Evolutionary conservation across 2,113 vertebrate genomes (phyloP).

Genomic region (Colistium nudipinnis): DNA sequence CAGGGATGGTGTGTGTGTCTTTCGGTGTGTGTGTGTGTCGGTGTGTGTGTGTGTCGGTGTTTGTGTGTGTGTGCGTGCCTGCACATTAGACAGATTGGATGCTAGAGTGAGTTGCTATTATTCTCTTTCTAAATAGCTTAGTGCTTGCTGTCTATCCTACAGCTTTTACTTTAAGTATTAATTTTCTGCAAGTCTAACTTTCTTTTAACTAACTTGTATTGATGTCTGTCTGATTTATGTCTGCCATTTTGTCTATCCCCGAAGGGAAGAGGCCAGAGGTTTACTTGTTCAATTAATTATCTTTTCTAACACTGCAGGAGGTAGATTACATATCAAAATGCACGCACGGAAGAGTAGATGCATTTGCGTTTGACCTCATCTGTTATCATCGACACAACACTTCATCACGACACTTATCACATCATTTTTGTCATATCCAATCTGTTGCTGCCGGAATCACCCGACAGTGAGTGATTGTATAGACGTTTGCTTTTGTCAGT

Average conservation of each 20-base stretch:
- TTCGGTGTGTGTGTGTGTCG: slow-evolving; percentile 10
- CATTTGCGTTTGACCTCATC: slow-evolving; percentile 1
- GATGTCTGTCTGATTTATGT: background rate
- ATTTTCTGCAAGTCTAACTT: slow-evolving; percentile 5
- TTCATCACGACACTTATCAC: too few species aligned
- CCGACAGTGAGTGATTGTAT: background rate
- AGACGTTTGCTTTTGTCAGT: slow-evolving; percentile 2
- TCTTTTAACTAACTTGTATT: slow-evolving; percentile 2
- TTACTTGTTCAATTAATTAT: slow-evolving; percentile 4
- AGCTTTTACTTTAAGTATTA: slow-evolving; percentile 52
- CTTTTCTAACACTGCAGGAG: slow-evolving; percentile 4
- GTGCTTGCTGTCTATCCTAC: slow-evolving; percentile 7
- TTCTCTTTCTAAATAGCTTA: slow-evolving; percentile 30
- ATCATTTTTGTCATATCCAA: background rate
- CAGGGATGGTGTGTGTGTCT: slow-evolving; percentile 14
- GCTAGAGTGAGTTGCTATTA: slow-evolving; percentile 41
- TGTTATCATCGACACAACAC: slow-evolving; percentile 15
- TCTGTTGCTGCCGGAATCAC: slow-evolving; percentile 8
- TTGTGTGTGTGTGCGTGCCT: too few species aligned
- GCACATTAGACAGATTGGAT: slow-evolving; percentile 13
- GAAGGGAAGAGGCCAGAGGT: background rate
- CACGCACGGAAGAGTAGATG: background rate
- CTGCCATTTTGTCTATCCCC: slow-evolving; percentile 44
- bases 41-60: slow-evolving; percentile 1
- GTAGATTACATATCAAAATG: slow-evolving; percentile 10